Evolutionary conservation across 2,113 vertebrate species (phyloP), one percentile per base, ranked within the genome.

Genomic region (Aythya baeri): DNA sequence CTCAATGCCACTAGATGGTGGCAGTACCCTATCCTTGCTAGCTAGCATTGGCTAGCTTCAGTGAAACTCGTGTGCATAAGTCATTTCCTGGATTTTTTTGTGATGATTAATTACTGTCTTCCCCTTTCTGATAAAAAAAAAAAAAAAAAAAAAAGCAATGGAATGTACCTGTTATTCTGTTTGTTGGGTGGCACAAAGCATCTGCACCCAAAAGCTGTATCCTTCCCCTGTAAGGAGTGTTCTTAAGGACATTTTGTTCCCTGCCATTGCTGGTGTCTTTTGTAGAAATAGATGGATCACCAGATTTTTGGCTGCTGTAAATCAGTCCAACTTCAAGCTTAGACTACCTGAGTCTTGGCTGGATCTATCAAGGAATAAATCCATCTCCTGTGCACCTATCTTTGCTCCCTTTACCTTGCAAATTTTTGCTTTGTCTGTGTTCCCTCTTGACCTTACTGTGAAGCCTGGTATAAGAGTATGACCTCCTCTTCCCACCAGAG

Each of bases 1-100:
- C 52, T 82, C 4, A 0, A 4, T 44, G 29, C 93, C 96, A 46
- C 96, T 96, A 97, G 96, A 73, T 94, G 96, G 96, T 82, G 92
- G 55, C 83, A 89, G 77, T 32, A 76, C 27, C 44, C 70, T 73
- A 11, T 27, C 62, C 83, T 91, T 84, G 17, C 46, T 71, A 41
- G 41, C 72, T 43, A 4, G 62, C 58, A 15, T 4, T 25, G 49
- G 21, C 58, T 25, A 2, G 34, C 58, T 76, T 44, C 25, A 21
- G 23, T 23, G 68, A 78, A 15, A 57, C 32, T 80, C 75, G 0
- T 9, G 0, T 4, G 31, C 8, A 7, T 5, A 16, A 63, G 29
- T 72, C 13, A 32, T 59, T 74, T 52, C 61, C 50, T 52, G 72
- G 6, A 46, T 81, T 74, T n/a, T 16, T 89, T 88, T 77, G 50